Base-by-base conservation (phyloP, 1,140 invertebrate genomes). In the Pararge aegeria region DNA sequence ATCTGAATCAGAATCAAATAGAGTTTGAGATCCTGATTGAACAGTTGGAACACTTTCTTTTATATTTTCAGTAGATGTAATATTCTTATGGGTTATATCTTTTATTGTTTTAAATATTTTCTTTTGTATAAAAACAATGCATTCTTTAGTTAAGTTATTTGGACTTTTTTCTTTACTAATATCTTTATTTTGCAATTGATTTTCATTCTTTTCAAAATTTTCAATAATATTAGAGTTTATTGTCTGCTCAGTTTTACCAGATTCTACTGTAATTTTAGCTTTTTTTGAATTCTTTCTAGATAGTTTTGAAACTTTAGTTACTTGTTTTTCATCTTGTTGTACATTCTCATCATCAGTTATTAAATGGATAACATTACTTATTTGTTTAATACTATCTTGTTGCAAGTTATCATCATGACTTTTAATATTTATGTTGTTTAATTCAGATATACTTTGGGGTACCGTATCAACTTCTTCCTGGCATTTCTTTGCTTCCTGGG, bases 91-190 rank as follows among this genome's bases (percentile, higher is more conserved):
- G 42, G 44, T 48, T 48, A 53, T 64, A 40, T 38, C 48, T 55
- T 52, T 34, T 59, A 58, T 37, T 18, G 63, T 68, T 63, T 78
- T 84, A 46, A 78, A 73, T 51, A 87, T 66, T 58, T 84, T 84
- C 16, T 79, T 83, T 58, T 87, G 86, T 61, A 87, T 77, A 19
- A 87, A 72, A 50, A 83, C 74, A 42, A 87, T 70, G 59, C 83
- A 87, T 73, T 87, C 83, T 66, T 83, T 87, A 19, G 71, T 67
- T 19, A 86, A 64, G 55, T 86, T 78, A 62, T 78, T 81, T 9
- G 83, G 82, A 60, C 70, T 72, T 62, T 55, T 77, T 53, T 77
- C 73, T 15, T 1, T 19, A 20, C 6, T 7, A 19, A 21, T 48
- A n/a, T 46, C 20, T 37, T 19, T 49, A 4, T 38, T n/a, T 20